Conservation (phyloP, 2,888 invertebrate genomes). For the Drosophila phalerata region DNA sequence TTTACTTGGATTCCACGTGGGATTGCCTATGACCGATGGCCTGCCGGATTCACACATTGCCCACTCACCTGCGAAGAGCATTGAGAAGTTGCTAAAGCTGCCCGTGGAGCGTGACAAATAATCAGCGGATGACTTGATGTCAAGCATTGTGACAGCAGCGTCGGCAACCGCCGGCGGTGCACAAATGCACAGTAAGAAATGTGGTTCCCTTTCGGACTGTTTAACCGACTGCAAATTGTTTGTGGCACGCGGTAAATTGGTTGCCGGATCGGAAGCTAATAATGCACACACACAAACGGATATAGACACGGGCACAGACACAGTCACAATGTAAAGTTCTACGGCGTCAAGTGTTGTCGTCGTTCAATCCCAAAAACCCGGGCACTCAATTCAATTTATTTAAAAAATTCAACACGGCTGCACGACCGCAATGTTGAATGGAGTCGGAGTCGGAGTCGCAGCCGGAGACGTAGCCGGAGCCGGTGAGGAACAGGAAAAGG, state of each 20-base stretch:
- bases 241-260: conserved; percentile 64
- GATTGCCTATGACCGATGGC: conserved; percentile 70
- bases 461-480: conserved; percentile 48
- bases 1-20: conserved; percentile 78
- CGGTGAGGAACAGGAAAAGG: conserved; percentile 85
- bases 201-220: background rate
- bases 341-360: conserved; percentile 36
- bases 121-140: conserved; percentile 96
- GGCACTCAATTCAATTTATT: conserved; percentile 61
- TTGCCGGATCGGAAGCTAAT: conserved; percentile 77
- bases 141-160: conserved; percentile 89
- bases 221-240: conserved; percentile 32
- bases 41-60: conserved; percentile 75
- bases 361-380: conserved; percentile 32
- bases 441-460: background rate
- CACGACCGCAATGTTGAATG: conserved; percentile 15
- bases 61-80: conserved; percentile 95
- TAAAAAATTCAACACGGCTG: conserved; percentile 51
- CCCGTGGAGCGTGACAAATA: conserved; percentile 94
- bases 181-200: conserved; percentile 1
- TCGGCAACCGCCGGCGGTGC: conserved; percentile 75
- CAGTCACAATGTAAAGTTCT: conserved; percentile 7
- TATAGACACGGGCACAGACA: conserved; percentile 4
- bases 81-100: conserved; percentile 97
- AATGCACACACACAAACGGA: conserved; percentile 52